Percentiles rank a stretch among this genome's conserved stretches.
These are phyloP conservation scores for Aphelenchoides fujianensis DNA, from an alignment of 1,140 invertebrate species.

Conservation along the genomic window DNA sequence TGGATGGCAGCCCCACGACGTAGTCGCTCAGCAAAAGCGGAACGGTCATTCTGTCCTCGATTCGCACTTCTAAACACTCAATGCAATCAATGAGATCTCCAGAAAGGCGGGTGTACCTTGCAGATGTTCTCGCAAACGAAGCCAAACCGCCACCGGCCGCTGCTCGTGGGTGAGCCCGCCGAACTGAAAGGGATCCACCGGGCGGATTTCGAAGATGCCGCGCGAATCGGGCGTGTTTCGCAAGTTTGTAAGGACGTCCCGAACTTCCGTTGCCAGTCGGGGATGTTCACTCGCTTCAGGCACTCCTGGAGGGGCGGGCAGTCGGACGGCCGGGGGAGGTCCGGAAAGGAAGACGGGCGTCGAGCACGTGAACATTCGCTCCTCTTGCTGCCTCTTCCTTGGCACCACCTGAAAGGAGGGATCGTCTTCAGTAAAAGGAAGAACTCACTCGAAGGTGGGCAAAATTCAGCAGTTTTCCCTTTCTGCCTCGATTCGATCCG, in stretches of 20 bases:
- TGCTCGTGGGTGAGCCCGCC: background rate
- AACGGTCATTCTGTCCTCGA: background rate
- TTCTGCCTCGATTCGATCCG: background rate
- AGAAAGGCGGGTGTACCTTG: background rate
- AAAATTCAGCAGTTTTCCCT: background rate
- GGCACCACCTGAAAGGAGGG: too few species aligned
- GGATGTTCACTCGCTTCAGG: background rate
- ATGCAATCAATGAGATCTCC: background rate
- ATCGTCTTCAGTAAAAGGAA: too few species aligned
- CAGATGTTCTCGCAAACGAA: background rate
- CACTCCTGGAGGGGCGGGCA: background rate
- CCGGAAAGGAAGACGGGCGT: background rate
- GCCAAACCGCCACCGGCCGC: background rate
- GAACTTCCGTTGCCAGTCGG: background rate
- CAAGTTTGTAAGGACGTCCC: background rate
- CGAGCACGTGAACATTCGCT: background rate
- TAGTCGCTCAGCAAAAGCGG: background rate
- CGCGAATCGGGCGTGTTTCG: background rate
- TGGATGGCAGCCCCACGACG: conserved; percentile 3
- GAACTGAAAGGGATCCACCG: background rate
- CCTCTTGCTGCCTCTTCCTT: too few species aligned
- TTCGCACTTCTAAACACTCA: background rate
- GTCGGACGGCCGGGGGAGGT: background rate
- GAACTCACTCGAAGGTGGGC: background rate
- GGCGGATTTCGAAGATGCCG: background rate